phyloP scores from a whole-genome alignment of 2,797 vertebrate species.

The Myotis vivesi region DNA sequence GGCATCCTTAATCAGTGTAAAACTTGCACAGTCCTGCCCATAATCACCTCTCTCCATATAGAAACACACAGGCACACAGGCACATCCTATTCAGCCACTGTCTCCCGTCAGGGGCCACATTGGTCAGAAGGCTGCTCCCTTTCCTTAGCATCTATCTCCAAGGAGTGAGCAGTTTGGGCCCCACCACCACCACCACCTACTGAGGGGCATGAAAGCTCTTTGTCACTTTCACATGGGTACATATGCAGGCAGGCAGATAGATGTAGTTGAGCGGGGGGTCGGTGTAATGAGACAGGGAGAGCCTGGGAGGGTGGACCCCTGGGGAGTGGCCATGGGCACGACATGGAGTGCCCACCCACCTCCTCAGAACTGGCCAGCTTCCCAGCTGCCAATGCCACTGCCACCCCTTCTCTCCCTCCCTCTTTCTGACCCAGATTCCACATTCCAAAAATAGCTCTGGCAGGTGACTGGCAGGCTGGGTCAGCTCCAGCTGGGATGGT shows the following conservation, averaged over 20 bases:
- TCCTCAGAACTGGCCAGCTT: background rate
- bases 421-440: conserved; percentile 85
- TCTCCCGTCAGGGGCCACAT: background rate
- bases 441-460: conserved; percentile 84
- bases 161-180: background rate
- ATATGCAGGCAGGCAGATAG: background rate
- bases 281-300: background rate
- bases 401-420: conserved; percentile 72
- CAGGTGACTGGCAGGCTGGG: conserved; percentile 77
- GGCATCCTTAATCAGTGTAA: conserved; percentile 4
- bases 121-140: background rate
- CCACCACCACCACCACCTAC: background rate
- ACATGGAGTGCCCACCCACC: background rate
- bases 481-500: conserved; percentile 18
- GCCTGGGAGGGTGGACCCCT: background rate
- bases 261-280: background rate
- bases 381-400: conserved; percentile 25
- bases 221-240: background rate
- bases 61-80: background rate
- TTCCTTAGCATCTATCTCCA: background rate
- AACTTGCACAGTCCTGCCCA: background rate
- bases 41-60: background rate
- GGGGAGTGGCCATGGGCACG: background rate
- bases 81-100: background rate
- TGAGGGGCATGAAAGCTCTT: background rate